These are phyloP conservation scores for Acanthis flammea DNA, from an alignment of 2,797 vertebrate species.

Conservation along the genomic window DNA sequence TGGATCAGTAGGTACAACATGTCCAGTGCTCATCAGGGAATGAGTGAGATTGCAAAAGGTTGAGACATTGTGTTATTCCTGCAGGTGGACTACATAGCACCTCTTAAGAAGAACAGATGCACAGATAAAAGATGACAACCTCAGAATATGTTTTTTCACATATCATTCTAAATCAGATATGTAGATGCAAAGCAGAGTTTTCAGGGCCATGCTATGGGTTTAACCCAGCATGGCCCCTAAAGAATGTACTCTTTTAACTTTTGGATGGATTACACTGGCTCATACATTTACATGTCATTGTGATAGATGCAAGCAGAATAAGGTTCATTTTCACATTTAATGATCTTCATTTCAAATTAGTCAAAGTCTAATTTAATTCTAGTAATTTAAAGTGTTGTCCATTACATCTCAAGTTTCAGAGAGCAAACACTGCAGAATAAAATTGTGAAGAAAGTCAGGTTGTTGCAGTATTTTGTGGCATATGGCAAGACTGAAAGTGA, in stretches of 20 bases:
- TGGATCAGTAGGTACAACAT: neutral
- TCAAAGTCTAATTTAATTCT: conserved; percentile 23
- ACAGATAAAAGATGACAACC: neutral
- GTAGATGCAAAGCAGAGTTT: neutral
- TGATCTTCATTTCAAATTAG: conserved; percentile 1
- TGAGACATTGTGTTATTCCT: neutral
- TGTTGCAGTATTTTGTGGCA: conserved; percentile 59
- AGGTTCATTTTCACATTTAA: conserved; percentile 12
- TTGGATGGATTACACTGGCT: neutral
- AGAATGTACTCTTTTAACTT: neutral
- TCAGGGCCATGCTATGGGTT: neutral
- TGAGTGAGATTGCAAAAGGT: neutral
- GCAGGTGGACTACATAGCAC: neutral
- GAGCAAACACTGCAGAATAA: neutral
- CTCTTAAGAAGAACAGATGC: neutral
- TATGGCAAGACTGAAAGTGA: conserved; percentile 69
- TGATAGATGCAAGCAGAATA: neutral
- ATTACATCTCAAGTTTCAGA: conserved; percentile 7
- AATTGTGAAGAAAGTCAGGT: conserved; percentile 28
- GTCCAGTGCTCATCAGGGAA: neutral
- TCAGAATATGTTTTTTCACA: neutral
- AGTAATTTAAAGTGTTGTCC: conserved; percentile 22
- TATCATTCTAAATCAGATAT: neutral
- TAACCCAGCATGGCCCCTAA: neutral
- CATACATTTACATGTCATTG: neutral